These are phyloP conservation scores for Chromis chromis DNA, from an alignment of 2,797 vertebrate genomes.

Conservation along the genomic window DNA sequence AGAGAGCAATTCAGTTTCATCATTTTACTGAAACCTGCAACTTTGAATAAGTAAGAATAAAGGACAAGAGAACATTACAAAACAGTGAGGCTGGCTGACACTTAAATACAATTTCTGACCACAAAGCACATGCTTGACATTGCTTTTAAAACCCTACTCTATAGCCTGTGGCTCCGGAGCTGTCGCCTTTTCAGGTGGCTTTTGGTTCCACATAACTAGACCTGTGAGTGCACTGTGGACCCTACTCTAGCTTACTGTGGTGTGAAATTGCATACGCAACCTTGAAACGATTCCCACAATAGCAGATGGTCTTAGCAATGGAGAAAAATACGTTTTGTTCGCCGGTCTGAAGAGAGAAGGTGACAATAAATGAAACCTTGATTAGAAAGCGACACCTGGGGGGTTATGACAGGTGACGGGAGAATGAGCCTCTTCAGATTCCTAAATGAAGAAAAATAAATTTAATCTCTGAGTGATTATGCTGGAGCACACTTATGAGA, in stretches of 20 bases:
- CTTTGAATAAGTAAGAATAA: slow-evolving; percentile 56
- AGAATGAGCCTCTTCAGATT: slow-evolving; percentile 33
- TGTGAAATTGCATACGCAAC: slow-evolving; percentile 84
- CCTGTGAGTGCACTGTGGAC: slow-evolving; percentile 70
- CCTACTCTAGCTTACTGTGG: slow-evolving; percentile 72
- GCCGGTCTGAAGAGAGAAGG: slow-evolving; percentile 66
- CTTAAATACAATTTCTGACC: slow-evolving; percentile 49
- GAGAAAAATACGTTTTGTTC: slow-evolving; percentile 66
- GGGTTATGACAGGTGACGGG: slow-evolving; percentile 41
- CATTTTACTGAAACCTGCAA: slow-evolving; percentile 37
- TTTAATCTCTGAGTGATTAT: slow-evolving; percentile 41
- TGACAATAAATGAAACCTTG: slow-evolving; percentile 73
- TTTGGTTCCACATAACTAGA: slow-evolving; percentile 72
- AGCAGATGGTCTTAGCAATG: slow-evolving; percentile 75
- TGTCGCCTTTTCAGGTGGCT: slow-evolving; percentile 65
- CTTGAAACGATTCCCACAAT: slow-evolving; percentile 83
- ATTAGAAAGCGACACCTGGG: slow-evolving; percentile 71
- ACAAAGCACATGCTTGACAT: slow-evolving; percentile 47
- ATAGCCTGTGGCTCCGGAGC: slow-evolving; percentile 35
- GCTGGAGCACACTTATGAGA: slow-evolving; percentile 8
- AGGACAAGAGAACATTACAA: slow-evolving; percentile 46
- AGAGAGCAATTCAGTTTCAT: slow-evolving; percentile 49
- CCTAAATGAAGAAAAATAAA: slow-evolving; percentile 30
- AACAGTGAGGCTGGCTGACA: slow-evolving; percentile 15
- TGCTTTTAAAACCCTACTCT: slow-evolving; percentile 40